Evolutionary conservation across 2,113 vertebrate species (phyloP).

Genomic region (Xiphorhynchus elegans): DNA sequence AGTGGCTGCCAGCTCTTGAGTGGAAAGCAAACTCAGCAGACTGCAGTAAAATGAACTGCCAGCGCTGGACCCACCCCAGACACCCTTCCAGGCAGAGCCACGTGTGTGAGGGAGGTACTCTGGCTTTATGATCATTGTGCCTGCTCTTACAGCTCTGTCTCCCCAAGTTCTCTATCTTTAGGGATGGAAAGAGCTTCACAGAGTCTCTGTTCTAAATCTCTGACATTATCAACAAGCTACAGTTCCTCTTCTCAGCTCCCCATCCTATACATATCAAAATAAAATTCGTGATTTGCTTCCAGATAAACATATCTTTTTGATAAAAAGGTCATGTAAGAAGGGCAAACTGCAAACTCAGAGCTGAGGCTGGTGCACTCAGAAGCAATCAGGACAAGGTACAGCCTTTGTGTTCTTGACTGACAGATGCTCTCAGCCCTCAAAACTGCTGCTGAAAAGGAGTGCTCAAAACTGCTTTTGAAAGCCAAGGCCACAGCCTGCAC

Average conservation of each 20-base stretch:
- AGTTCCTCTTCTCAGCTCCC: not conserved
- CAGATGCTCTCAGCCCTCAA: not conserved
- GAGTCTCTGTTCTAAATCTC: not conserved
- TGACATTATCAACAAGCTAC: not conserved
- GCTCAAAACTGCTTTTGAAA: not conserved
- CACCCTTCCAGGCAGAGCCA: not conserved
- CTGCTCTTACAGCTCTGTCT: not conserved
- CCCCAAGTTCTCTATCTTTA: rapidly evolving
- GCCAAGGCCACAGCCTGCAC: not conserved
- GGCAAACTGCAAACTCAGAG: not conserved
- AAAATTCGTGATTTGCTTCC: not conserved
- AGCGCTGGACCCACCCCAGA: not conserved
- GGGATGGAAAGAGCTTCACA: not conserved
- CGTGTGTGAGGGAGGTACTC: rapidly evolving
- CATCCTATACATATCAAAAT: not conserved
- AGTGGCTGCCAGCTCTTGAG: not conserved
- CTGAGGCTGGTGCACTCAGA: not conserved
- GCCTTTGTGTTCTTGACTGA: not conserved
- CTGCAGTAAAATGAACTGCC: not conserved
- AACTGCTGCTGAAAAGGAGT: not conserved
- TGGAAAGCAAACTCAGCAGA: not conserved
- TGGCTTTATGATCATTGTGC: not conserved
- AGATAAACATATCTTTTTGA: not conserved
- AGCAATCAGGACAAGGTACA: not conserved
- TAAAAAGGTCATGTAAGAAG: not conserved